phyloP scores from a whole-genome alignment of 2,797 vertebrate genomes.

The Bradypus variegatus region DNA sequence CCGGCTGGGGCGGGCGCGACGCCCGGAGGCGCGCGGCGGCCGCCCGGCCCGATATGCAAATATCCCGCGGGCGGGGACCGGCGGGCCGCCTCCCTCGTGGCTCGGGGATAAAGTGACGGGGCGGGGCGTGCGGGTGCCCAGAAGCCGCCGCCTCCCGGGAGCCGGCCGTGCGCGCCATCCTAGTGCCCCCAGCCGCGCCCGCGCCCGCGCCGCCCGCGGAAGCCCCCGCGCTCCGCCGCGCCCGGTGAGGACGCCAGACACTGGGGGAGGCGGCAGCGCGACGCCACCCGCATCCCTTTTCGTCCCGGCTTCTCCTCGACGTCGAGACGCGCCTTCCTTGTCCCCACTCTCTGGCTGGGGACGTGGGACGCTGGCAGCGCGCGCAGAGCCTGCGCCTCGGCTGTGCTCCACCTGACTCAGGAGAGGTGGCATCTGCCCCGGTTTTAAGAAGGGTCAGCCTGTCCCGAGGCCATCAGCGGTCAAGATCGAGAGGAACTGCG shows the following conservation, averaged over 20 bases:
- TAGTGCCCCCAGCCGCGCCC: background rate
- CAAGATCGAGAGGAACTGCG: background rate
- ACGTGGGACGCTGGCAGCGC: background rate
- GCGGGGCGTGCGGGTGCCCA: constrained; percentile 8
- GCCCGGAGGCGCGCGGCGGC: background rate
- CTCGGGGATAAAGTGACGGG: constrained; percentile 17
- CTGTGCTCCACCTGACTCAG: background rate
- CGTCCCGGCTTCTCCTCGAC: background rate
- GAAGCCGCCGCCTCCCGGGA: constrained; percentile 53
- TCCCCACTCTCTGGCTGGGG: background rate
- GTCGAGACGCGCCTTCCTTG: background rate
- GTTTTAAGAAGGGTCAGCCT: background rate
- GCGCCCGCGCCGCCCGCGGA: background rate
- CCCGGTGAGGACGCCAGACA: constrained; percentile 30
- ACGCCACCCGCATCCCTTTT: background rate
- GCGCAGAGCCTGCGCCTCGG: background rate
- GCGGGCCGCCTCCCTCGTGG: background rate
- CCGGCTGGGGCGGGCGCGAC: background rate
- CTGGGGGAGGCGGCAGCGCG: background rate
- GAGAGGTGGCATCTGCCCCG: constrained; percentile 30
- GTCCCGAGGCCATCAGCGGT: background rate
- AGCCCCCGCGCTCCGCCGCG: background rate
- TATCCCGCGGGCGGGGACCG: background rate
- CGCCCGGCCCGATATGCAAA: constrained; percentile 49
- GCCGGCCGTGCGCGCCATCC: constrained; percentile 10